These are phyloP conservation scores for Tenthredo distinguenda DNA, from an alignment of 2,888 invertebrate species.

Conservation along the genomic window DNA sequence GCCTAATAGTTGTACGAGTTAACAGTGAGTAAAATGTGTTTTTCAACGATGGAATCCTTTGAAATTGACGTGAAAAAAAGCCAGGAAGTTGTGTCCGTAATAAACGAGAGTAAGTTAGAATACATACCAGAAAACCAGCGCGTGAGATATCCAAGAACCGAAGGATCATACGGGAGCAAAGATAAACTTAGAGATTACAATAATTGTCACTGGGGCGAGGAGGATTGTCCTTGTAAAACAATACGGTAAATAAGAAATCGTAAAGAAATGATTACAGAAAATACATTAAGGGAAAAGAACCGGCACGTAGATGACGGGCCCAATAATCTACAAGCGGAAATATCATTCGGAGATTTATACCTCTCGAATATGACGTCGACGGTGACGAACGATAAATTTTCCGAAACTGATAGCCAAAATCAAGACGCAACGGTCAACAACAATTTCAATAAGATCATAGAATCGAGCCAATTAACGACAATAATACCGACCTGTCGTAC, in stretches of 20 bases:
- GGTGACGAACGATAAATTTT: conserved; percentile 7
- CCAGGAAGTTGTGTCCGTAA: conserved; percentile 58
- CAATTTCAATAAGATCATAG: conserved; percentile 29
- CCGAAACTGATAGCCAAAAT: neutral
- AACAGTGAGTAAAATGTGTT: conserved; percentile 64
- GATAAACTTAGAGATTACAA: conserved; percentile 59
- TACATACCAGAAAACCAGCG: conserved; percentile 53
- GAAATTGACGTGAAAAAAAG: conserved; percentile 62
- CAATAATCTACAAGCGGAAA: neutral
- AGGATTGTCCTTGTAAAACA: conserved; percentile 67
- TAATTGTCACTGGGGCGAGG: conserved; percentile 63
- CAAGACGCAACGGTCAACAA: neutral
- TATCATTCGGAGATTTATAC: conserved; percentile 6
- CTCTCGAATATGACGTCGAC: neutral
- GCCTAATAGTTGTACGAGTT: conserved; percentile 66
- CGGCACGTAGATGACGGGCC: conserved; percentile 7
- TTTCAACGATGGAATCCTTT: conserved; percentile 69
- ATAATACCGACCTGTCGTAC: neutral
- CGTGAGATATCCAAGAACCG: conserved; percentile 56
- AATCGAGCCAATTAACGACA: conserved; percentile 10
- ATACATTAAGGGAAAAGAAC: neutral
- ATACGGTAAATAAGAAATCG: conserved; percentile 52
- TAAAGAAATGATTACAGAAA: conserved; percentile 22
- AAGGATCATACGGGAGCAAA: conserved; percentile 57
- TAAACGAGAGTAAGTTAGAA: conserved; percentile 55